Conservation (phyloP, 1,140 invertebrate species). For the Globodera rostochiensis region DNA sequence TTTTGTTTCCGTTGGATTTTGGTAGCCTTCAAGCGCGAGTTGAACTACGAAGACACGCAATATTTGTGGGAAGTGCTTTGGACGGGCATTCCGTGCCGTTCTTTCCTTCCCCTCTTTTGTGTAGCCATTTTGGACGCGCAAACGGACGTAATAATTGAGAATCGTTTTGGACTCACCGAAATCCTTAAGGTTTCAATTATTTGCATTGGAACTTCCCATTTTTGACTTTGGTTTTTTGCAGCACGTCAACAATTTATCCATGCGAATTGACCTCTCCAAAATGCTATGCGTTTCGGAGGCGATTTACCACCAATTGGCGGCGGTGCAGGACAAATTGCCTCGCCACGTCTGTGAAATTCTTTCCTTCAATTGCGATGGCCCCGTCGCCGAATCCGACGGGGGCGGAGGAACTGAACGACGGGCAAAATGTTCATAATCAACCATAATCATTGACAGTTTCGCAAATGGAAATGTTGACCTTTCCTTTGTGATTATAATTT, state of each 20-base stretch:
- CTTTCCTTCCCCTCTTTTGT: conserved; percentile 88
- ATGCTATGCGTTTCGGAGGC: conserved; percentile 83
- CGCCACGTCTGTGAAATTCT: conserved; percentile 59
- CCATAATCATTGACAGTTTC: neutral
- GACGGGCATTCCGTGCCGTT: conserved; percentile 76
- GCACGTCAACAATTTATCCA: conserved; percentile 89
- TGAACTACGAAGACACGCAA: conserved; percentile 70
- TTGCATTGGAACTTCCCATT: neutral
- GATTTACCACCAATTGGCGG: conserved; percentile 72
- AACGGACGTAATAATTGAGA: conserved; percentile 81
- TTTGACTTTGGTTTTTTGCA: conserved; percentile 67
- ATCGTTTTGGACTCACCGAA: conserved; percentile 89
- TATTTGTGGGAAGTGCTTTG: conserved; percentile 72
- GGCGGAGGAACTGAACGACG: neutral
- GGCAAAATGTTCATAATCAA: neutral
- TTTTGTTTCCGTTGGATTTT: conserved; percentile 89
- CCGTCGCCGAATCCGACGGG: neutral
- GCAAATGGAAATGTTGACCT: too few relatives aligned
- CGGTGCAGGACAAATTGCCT: conserved; percentile 63
- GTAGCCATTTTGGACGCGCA: conserved; percentile 87
- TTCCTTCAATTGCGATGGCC: conserved; percentile 45
- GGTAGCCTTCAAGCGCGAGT: conserved; percentile 73
- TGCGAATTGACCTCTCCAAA: conserved; percentile 78
- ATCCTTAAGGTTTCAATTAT: conserved; percentile 77
- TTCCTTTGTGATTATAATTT: too few relatives aligned